Conservation (phyloP, 2,797 vertebrate genomes). For the Gallirallus australis region DNA sequence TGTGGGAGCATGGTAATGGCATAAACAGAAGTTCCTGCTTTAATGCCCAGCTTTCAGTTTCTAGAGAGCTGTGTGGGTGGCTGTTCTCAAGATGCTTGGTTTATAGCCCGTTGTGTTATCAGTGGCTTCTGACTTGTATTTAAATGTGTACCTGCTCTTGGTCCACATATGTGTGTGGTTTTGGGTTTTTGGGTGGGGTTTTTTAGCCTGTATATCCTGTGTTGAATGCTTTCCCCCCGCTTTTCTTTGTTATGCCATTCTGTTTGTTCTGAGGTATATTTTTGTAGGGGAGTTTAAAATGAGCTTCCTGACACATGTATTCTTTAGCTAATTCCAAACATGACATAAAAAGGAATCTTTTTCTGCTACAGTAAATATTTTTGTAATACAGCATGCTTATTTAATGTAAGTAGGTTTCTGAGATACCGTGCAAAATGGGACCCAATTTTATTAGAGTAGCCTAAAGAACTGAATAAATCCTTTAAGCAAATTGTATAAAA, state of each 20-base stretch:
- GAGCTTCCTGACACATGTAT: neutral
- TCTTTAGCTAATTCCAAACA: slow-evolving; percentile 14
- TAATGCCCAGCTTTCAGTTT: neutral
- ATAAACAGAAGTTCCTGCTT: neutral
- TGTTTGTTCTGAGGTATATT: neutral
- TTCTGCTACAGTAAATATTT: slow-evolving; percentile 51
- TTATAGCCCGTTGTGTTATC: neutral
- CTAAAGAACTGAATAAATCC: slow-evolving; percentile 73
- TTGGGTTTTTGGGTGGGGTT: too few species aligned
- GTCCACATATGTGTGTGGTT: too few species aligned
- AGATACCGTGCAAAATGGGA: neutral
- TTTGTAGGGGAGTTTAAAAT: slow-evolving; percentile 5
- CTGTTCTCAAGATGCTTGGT: neutral
- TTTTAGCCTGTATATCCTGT: neutral
- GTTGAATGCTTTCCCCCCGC: neutral
- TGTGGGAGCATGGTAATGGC: neutral
- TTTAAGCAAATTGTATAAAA: slow-evolving; percentile 79
- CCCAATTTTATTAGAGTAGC: slow-evolving; percentile 55
- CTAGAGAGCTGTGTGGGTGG: neutral
- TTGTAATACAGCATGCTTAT: slow-evolving; percentile 18
- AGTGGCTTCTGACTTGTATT: neutral
- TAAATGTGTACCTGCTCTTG: neutral
- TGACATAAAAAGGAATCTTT: neutral
- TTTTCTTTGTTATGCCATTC: neutral
- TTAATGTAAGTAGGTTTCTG: slow-evolving; percentile 37